Base-by-base conservation (phyloP, 2,888 invertebrate genomes). In the Xestia sexstrigata region DNA sequence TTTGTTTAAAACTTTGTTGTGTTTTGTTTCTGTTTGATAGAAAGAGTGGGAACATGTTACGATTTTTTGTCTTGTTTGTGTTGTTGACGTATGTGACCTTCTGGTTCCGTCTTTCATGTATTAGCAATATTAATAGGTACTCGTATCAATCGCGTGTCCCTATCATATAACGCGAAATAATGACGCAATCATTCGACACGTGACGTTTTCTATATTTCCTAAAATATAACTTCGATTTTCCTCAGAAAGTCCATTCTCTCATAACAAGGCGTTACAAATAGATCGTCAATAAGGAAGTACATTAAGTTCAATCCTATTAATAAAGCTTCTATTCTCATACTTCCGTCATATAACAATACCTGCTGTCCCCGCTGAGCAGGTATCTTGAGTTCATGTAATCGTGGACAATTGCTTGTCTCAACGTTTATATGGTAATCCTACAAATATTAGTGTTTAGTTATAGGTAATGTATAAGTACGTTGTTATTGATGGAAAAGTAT, bases 261-360 rank as follows among this genome's bases (percentile, higher is more conserved):
- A 30, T 70, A 70, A 49, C 15, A 55, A 67, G 15, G 5, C 35
- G n/a, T 83, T 60, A 69, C 52, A 52, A 84, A 78, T 67, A 47
- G 69, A 69, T 73, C 65, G 13, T 49, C 52, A 73, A 67, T 67
- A 70, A 66, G 66, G 84, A 79, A 83, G 47, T 30, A 55, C 17
- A 69, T 60, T 55, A 35, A 42, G 70, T 73, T 45, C 42, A 62
- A 55, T 78, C 58, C 84, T 79, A 84, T 84, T 82, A 58, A 71
- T 74, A 82, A 71, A 74, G 23, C 58, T 26, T 73, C 47, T 70
- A 70, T 70, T 72, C 15, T 63, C 26, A 77, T 30, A 65, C 47
- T 80, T 82, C 84, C 81, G 74, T 63, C 68, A 68, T 47, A 47
- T 23, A 49, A 72, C 42, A 63, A 70, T 63, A 73, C n/a, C 20